Base-by-base conservation (phyloP, 2,797 vertebrate genomes). In the Heliangelus exortis region DNA sequence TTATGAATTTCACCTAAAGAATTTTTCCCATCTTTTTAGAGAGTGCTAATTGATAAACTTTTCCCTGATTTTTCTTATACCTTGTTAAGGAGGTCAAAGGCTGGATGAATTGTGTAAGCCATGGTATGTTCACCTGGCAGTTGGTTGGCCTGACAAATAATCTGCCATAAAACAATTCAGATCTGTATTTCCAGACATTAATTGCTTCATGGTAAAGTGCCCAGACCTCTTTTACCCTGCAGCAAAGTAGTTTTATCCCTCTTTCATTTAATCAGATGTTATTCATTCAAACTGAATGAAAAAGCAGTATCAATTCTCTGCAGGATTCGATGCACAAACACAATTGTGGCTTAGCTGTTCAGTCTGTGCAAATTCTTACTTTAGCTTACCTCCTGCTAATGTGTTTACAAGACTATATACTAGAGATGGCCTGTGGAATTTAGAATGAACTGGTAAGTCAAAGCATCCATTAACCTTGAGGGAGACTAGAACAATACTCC, bases 231-330 rank as follows among this genome's bases (percentile, higher is more conserved):
- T 47, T 36, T 81, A 81, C 73, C 87, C 84, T 72, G 85, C 33
- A 89, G 89, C 92, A 68, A 89, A 91, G 79, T 31, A 81, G 66
- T 68, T 81, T 72, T 91, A 77, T 54, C 68, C 76, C 69, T 83
- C 79, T 89, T 84, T 81, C 47, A 48, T 83, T 82, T 83, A 85
- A 91, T 78, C 84, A 92, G 83, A 82, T 33, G 58, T 68, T 93
- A 72, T 26, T 87, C 75, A 80, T 83, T 87, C 84, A 91, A 88
- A 84, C 31, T 87, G 76, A 92, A 93, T 77, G 93, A 71, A 91
- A 89, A 63, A 89, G 89, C 67, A 89, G 75, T n/a, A 85, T 39
- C 65, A 57, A 74, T 87, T 89, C 85, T 78, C 92, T 96, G 85
- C 73, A 93, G 85, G 87, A 91, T 54, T 54, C 61, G 6, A 62